A percentile compares a stretch with the other conserved stretches of the same genome.
These are phyloP conservation scores for Epinephelus coioides DNA, from an alignment of 2,797 vertebrate genomes.

Conservation along the genomic window DNA sequence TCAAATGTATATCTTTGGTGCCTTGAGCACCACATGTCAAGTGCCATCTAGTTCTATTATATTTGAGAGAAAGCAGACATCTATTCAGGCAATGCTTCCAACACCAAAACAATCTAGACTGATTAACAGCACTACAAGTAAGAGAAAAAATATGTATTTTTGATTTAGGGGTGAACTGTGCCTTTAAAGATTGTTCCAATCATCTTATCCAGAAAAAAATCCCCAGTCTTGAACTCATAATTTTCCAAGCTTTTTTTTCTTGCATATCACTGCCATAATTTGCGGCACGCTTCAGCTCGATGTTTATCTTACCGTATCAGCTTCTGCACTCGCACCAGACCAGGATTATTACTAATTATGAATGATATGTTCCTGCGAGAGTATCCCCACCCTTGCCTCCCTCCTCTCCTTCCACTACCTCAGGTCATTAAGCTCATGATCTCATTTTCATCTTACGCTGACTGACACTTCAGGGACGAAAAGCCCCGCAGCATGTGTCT, in stretches of 20 bases:
- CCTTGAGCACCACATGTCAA: too few species aligned
- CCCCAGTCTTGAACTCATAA: too few species aligned
- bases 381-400: constrained; percentile 19
- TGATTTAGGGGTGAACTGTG: too few species aligned
- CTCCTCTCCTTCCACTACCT: constrained; percentile 17
- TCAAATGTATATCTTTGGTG: too few species aligned
- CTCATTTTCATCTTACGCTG: constrained; percentile 59
- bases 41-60: too few species aligned
- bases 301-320: constrained; percentile 16
- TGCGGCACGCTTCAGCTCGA: background rate
- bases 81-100: too few species aligned
- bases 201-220: too few species aligned
- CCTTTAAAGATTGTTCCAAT: too few species aligned
- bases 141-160: too few species aligned
- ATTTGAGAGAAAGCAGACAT: too few species aligned
- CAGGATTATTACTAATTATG: constrained; percentile 21
- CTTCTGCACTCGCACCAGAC: constrained; percentile 26
- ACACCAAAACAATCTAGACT: too few species aligned
- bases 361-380: background rate
- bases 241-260: background rate
- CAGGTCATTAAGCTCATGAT: constrained; percentile 57
- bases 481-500: constrained; percentile 36
- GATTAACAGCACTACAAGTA: too few species aligned
- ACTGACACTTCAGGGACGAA: constrained; percentile 56
- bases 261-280: background rate